A percentile compares a stretch with the other conserved stretches of the same genome.
Evolutionary conservation across 2,113 vertebrate species (phyloP).

Genomic region (Cichladusa arquata): DNA sequence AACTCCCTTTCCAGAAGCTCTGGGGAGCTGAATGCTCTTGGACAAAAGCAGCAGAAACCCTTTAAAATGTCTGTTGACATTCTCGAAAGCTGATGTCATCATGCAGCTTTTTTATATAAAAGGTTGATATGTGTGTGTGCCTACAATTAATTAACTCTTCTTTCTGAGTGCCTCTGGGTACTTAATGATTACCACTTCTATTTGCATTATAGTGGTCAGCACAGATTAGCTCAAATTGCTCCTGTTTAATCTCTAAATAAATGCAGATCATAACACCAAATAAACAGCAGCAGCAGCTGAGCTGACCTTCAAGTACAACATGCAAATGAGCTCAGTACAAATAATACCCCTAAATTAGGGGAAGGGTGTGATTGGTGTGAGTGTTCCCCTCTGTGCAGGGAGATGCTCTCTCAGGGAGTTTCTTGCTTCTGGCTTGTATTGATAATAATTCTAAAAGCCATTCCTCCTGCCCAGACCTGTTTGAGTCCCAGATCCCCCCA

Average conservation of each 20-base stretch:
- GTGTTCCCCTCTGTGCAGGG: accelerated
- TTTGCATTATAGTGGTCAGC: not conserved
- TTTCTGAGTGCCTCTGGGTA: not conserved
- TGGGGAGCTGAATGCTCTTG: not conserved
- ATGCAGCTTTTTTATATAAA: not conserved
- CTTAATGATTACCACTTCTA: not conserved
- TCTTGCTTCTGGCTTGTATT: not conserved
- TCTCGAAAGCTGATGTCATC: not conserved
- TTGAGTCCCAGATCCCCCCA: not conserved
- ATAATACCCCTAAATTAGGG: not conserved
- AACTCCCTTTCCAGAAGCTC: constrained; percentile 14
- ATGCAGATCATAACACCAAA: not conserved
- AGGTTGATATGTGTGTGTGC: not conserved
- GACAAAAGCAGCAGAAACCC: constrained; percentile 12
- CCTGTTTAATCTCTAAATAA: not conserved
- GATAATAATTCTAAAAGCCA: not conserved
- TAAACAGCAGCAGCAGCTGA: not conserved
- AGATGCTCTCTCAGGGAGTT: not conserved
- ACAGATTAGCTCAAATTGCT: not conserved
- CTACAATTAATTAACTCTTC: constrained; percentile 4
- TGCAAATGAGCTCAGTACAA: not conserved
- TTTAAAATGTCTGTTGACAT: constrained; percentile 22
- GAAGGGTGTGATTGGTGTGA: not conserved
- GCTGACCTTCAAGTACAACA: not conserved
- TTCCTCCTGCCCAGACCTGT: not conserved